Evolutionary conservation across 2,113 vertebrate species (phyloP), one percentile per base, ranked within the genome.

Genomic region (Lethenteron camtschaticum): DNA sequence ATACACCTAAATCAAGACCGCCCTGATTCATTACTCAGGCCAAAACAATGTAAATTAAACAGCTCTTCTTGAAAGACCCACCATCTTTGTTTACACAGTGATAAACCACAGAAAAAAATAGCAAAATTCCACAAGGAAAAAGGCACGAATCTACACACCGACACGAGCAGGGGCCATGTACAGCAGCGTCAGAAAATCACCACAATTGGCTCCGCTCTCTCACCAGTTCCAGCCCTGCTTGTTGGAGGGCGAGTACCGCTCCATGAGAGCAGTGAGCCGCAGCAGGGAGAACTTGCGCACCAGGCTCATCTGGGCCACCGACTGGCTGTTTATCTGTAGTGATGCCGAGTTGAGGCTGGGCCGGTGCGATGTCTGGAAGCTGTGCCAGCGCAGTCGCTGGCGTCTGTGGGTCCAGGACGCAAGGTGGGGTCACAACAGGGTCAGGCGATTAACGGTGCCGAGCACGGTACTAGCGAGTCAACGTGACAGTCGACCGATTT

Each of bases 361-460:
- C 57, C 83, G 78, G 75, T 89, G 86, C 0, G 87, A 88, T 76
- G 85, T 88, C 79, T 88, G 87, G 74, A 89, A 89, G 68, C 86
- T 89, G 78, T 87, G 85, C 86, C 87, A 89, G 5, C 81, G 82
- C 70, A 88, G 79, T 70, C 85, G 85, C 77, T 90, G 89, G 69
- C 90, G 0, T 20, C 63, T 66, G 63, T 20, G 41, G 41, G 41
- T 41, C 41, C 41, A 41, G 41, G 41, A 41, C 41, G 6, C 41
- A 41, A 41, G 41, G 41, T 41, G 41, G 41, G 41, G 41, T 41
- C 41, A 41, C 41, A 41, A 41, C 41, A 6, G 41, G 41, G 41
- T 41, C 5, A 41, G 1, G 41, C 41, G 41, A 41, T 41, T 41
- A 41, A 41, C 41, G 41, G 41, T 41, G 41, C 41, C 41, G 5